Evolutionary conservation across 2,888 invertebrate genomes (phyloP), one percentile per base, ranked within the genome.

Genomic region (Apodemia mormo): DNA sequence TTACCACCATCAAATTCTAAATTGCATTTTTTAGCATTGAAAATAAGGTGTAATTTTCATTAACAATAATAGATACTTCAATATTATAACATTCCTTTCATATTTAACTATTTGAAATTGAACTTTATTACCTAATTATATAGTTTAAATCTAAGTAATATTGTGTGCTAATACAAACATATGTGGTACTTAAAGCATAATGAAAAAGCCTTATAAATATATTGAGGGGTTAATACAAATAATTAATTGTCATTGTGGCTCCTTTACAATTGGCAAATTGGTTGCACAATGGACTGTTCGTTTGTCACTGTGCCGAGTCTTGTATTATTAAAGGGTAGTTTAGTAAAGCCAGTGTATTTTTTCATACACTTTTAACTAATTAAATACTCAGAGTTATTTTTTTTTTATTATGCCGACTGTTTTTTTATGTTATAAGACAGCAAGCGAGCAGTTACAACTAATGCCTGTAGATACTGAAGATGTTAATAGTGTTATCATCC

Each of bases 241-340:
- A 83, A 85, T 85, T 85, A 81, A 82, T 79, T 84, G 83, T 84
- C 79, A 82, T 82, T 86, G 83, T 82, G 85, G 82, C 80, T 76
- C 73, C 76, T 77, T 71, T 75, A 70, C 72, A 71, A 78, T 74
- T 74, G 73, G 74, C 71, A 79, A 78, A 80, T 84, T 79, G 79
- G 77, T 75, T 79, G 77, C 78, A 80, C 69, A 73, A 68, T 67
- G 40, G 33, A 68, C 56, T 65, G 68, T 68, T 45, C n/a, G 70
- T 68, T 69, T 64, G 70, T 37, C 56, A 54, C 70, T 54, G 61
- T 30, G 54, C 8, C 22, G 45, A 49, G 49, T 37, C 8, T 29
- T 56, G 22, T 70, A 43, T 22, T 65, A 40, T 67, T 29, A 37
- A 14, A 56, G 56, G 52, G 54, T 61, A 52, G 52, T 52, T 52